These are phyloP conservation scores for Syngnathoides biaculeatus DNA, from an alignment of 2,113 vertebrate genomes.

Conservation along the genomic window DNA sequence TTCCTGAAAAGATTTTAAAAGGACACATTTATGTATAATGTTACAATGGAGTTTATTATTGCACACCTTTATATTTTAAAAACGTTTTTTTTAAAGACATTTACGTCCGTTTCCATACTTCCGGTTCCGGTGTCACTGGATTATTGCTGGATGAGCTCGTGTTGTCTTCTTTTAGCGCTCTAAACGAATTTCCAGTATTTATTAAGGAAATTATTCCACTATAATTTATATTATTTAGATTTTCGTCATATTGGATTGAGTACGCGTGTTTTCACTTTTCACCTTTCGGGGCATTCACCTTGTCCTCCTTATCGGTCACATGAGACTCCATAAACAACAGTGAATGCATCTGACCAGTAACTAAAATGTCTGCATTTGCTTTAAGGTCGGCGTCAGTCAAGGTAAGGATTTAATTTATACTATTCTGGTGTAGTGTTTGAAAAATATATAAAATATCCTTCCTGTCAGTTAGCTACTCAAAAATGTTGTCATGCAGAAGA, in stretches of 20 bases:
- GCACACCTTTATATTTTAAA: background rate
- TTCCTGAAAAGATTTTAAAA: background rate
- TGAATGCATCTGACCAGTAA: background rate
- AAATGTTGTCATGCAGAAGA: background rate
- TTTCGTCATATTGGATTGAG: background rate
- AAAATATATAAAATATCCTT: background rate
- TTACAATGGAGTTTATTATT: background rate
- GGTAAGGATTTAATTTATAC: background rate
- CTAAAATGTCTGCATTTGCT: conserved; percentile 1
- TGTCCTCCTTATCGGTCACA: conserved; percentile 24
- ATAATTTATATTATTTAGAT: background rate
- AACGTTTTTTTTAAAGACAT: background rate
- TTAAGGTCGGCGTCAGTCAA: background rate
- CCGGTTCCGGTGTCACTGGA: background rate
- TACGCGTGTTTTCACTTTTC: background rate
- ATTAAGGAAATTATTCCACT: background rate
- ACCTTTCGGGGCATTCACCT: conserved; percentile 48
- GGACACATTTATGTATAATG: too few relatives aligned
- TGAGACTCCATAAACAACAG: background rate
- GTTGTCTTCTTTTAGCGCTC: background rate
- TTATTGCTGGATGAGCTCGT: background rate
- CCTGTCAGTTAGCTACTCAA: background rate
- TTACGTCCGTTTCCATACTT: background rate
- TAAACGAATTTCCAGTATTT: background rate
- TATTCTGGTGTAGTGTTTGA: background rate